A percentile compares a stretch with the other conserved stretches of the same genome.
phyloP scores from a whole-genome alignment of 1,140 invertebrate species.

The Paracyclopina nana region DNA sequence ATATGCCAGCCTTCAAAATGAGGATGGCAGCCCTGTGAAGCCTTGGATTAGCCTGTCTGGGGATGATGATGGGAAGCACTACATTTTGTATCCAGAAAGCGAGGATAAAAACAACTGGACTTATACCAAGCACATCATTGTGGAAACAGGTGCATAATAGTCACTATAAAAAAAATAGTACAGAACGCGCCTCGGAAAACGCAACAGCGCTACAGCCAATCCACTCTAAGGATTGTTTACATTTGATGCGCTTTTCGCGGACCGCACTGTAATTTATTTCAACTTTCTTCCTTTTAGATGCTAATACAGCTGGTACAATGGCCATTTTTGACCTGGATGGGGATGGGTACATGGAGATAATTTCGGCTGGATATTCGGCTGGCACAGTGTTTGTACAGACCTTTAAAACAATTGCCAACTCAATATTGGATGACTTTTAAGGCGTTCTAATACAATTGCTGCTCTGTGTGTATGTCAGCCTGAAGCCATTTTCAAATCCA shows the following conservation, averaged over 20 bases:
- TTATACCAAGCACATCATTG: slow-evolving; percentile 21
- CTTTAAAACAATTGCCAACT: too few species aligned
- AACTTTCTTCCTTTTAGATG: not conserved
- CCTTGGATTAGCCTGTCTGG: slow-evolving; percentile 26
- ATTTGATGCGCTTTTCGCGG: too few species aligned
- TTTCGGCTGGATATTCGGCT: slow-evolving; percentile 24
- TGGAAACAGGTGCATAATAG: not conserved
- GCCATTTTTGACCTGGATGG: slow-evolving; percentile 25
- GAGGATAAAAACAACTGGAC: slow-evolving; percentile 23
- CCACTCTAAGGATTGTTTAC: too few species aligned
- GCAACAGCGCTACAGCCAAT: too few species aligned
- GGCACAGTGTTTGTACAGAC: slow-evolving; percentile 24
- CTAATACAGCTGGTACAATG: slow-evolving; percentile 21
- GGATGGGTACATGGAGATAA: slow-evolving; percentile 26
- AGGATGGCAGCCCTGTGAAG: slow-evolving; percentile 20
- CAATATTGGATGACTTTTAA: too few species aligned
- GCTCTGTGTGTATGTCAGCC: too few species aligned
- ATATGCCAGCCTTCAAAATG: too few species aligned
- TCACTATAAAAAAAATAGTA: not conserved
- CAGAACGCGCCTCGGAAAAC: too few species aligned
- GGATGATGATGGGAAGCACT: slow-evolving; percentile 27
- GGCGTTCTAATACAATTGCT: too few species aligned
- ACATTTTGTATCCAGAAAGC: slow-evolving; percentile 23
- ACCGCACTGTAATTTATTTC: not conserved
- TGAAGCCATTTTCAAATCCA: too few species aligned